Evolutionary conservation across 2,113 vertebrate genomes (phyloP), one percentile per base, ranked within the genome.

Genomic region (Gasterosteus nipponicus): DNA sequence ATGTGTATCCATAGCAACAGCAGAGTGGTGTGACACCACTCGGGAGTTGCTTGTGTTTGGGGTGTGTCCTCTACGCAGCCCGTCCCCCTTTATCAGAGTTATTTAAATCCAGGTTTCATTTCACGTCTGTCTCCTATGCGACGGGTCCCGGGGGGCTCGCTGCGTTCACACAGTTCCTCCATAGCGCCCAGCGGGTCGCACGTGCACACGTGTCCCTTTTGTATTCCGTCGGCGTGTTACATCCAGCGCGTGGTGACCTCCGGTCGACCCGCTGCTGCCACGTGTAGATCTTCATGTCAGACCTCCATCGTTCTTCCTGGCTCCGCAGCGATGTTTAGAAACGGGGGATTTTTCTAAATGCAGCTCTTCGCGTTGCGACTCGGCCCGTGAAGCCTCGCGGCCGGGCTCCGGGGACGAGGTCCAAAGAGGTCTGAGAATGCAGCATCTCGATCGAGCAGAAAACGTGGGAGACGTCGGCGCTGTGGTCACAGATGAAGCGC

Each of bases 1-100:
- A 89, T 78, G 87, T 82, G 91, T 92, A 84, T 85, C 90, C 89
- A 92, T 92, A 73, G 86, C 75, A 87, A 93, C 87, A 19, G 49
- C 77, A 74, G 79, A 87, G 89, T 84, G 80, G 90, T 81, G 84
- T 86, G 78, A 87, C 81, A 87, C 83, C 83, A 81, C 83, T 84
- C 87, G 90, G 78, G 89, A 89, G 82, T 91, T 82, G 80, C 64
- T 83, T 38, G 77, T 85, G 78, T 89, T 85, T 70, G 77, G 88
- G 89, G 88, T 73, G 86, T 76, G 89, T 82, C 69, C 63, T 82
- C n/a, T 35, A 33, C 5, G 4, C 71, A 46, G 73, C n/a, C 56
- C 61, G 39, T 5, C 26, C 11, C 5, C 26, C 16, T 64, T 29
- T 53, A 39, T 47, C 7, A 7, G 10, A 41, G 39, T 9, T 14